These are phyloP conservation scores for Sinocyclocheilus maitianheensis DNA, from an alignment of 2,113 vertebrate genomes.

Conservation along the genomic window DNA sequence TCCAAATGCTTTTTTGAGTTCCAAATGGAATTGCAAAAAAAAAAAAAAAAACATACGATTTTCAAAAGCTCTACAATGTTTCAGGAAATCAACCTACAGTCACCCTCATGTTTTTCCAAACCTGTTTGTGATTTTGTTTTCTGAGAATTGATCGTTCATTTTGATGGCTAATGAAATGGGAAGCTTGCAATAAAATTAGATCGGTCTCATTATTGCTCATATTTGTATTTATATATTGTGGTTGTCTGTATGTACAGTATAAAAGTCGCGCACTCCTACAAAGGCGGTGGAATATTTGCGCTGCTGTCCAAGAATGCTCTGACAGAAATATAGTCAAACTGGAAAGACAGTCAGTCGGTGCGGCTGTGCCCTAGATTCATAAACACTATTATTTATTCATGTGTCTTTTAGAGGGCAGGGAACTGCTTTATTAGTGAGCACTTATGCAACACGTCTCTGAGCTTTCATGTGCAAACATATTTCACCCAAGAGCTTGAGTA, in stretches of 20 bases:
- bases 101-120: too few species aligned
- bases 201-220: background rate
- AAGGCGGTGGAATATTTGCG: background rate
- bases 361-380: conserved; percentile 33
- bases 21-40: too few species aligned
- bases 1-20: too few species aligned
- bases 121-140: too few species aligned
- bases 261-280: background rate
- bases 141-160: too few species aligned
- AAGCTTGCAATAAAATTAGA: background rate
- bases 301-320: background rate
- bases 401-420: background rate
- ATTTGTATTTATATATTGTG: background rate
- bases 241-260: background rate
- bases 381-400: conserved; percentile 41
- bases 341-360: background rate
- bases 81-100: too few species aligned
- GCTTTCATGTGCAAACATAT: conserved; percentile 55
- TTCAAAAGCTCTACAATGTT: too few species aligned
- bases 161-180: background rate
- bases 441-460: conserved; percentile 54
- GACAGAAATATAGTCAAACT: background rate
- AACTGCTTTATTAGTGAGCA: conserved; percentile 51
- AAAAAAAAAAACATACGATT: too few species aligned
- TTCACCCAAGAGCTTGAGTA: conserved; percentile 56